A percentile compares a stretch with the other conserved stretches of the same genome.
Evolutionary conservation across 2,113 vertebrate genomes (phyloP).

Genomic region (Parus major): DNA sequence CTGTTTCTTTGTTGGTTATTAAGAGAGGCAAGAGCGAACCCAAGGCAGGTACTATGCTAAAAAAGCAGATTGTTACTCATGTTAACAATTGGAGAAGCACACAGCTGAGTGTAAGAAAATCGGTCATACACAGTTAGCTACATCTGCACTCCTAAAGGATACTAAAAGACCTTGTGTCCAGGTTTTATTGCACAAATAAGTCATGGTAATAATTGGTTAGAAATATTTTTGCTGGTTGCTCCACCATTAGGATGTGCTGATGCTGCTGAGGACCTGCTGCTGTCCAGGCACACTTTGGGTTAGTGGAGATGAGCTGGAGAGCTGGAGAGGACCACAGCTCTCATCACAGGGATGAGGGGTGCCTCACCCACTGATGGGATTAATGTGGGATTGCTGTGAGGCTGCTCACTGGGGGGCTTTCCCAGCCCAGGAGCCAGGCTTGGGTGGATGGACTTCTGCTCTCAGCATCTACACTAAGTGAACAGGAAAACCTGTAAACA

Average conservation of each 20-base stretch:
- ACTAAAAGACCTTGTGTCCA: not conserved
- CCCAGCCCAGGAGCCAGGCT: not conserved
- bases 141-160: not conserved
- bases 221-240: not conserved
- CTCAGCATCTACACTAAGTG: not conserved
- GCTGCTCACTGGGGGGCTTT: not conserved
- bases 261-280: fast-evolving
- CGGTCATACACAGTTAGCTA: not conserved
- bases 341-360: not conserved
- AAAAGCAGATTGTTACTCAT: not conserved
- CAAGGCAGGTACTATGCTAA: not conserved
- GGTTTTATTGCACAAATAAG: not conserved
- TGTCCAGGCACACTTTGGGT: not conserved
- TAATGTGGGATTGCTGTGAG: not conserved
- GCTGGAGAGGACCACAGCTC: not conserved
- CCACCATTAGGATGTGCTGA: not conserved
- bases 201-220: not conserved
- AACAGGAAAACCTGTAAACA: not conserved
- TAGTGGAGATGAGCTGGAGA: not conserved
- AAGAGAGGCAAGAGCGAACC: not conserved
- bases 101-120: not conserved
- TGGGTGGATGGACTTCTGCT: not conserved
- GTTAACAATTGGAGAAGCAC: not conserved
- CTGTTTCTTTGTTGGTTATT: not conserved
- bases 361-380: not conserved